Conservation (phyloP, 2,888 invertebrate species). For the Seladonia tumulorum region DNA sequence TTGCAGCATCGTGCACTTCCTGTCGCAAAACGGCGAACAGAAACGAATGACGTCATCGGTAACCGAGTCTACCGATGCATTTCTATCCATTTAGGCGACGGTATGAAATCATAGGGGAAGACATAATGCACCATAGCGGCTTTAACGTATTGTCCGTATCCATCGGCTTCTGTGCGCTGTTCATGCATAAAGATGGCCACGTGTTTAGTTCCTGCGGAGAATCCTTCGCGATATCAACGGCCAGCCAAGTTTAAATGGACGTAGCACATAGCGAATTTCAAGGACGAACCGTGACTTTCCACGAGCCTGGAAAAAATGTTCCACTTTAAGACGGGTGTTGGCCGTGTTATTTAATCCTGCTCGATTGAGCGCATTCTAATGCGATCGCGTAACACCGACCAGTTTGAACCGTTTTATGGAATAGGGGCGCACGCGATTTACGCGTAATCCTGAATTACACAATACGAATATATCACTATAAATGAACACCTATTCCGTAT, state of each 20-base stretch:
- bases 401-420: constrained; percentile 32
- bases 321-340: background rate
- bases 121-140: background rate
- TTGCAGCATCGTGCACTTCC: constrained; percentile 25
- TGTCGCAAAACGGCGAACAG: constrained; percentile 23
- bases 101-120: constrained; percentile 20
- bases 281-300: constrained; percentile 5
- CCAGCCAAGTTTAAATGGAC: background rate
- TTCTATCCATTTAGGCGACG: constrained; percentile 3
- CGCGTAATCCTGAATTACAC: constrained; percentile 76
- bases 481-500: constrained; percentile 77
- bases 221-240: background rate
- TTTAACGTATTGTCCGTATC: background rate
- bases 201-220: background rate
- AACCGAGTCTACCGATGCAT: constrained; percentile 3
- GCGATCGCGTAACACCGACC: constrained; percentile 28
- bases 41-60: constrained; percentile 44
- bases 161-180: background rate
- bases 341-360: constrained; percentile 42
- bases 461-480: constrained; percentile 77
- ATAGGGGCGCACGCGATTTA: constrained; percentile 52
- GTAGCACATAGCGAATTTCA: background rate
- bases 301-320: background rate
- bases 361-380: constrained; percentile 21
- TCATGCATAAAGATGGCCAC: constrained; percentile 4